These are phyloP conservation scores for Aleadryas rufinucha DNA, from an alignment of 2,113 vertebrate genomes.

Conservation along the genomic window DNA sequence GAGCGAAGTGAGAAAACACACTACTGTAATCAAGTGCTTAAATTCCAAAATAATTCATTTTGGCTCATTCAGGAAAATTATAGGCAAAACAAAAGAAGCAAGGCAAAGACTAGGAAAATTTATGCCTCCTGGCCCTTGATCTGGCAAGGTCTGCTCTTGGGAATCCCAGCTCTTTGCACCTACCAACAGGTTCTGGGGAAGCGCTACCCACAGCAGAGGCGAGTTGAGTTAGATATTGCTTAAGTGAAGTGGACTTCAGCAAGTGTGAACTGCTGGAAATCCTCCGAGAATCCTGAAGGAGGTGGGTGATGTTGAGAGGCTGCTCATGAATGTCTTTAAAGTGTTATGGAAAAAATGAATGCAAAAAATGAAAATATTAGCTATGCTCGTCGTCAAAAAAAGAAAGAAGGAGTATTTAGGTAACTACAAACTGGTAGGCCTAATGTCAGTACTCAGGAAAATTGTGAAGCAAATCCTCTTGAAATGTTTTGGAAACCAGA, in stretches of 20 bases:
- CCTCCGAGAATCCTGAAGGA: neutral
- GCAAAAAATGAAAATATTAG: neutral
- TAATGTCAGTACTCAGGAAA: neutral
- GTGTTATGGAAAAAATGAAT: neutral
- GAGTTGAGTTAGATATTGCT: neutral
- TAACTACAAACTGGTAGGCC: neutral
- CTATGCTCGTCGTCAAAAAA: neutral
- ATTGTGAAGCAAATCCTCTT: neutral
- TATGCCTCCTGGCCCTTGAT: neutral
- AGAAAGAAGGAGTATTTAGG: neutral
- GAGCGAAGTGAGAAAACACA: neutral
- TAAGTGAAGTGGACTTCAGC: neutral
- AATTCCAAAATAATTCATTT: neutral
- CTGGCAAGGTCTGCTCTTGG: neutral
- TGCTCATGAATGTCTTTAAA: neutral
- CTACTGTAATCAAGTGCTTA: neutral
- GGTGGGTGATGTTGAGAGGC: neutral
- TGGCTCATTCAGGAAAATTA: neutral
- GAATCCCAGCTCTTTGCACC: neutral
- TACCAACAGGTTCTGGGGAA: neutral
- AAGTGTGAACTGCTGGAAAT: neutral
- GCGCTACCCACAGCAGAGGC: neutral
- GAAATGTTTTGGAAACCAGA: neutral
- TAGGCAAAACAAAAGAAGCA: fast-evolving
- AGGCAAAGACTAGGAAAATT: neutral